phyloP scores from a whole-genome alignment of 2,888 invertebrate genomes.

The Erpobdella octoculata region DNA sequence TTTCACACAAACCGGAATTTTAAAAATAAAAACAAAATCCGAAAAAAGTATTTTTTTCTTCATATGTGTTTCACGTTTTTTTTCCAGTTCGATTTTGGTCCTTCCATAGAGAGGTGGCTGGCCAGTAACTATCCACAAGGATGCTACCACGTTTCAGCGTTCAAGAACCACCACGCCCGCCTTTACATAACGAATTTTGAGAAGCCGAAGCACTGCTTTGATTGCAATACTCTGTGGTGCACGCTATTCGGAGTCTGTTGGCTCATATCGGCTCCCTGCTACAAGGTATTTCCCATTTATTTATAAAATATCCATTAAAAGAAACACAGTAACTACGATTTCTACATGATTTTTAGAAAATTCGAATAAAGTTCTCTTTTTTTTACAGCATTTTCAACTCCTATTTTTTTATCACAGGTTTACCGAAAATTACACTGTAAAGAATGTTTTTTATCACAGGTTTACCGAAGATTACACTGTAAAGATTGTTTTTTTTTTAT shows the following conservation, averaged over 20 bases:
- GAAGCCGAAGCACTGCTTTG: slow-evolving; percentile 39
- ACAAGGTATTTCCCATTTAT: slow-evolving; percentile 34
- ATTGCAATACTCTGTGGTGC: slow-evolving; percentile 39
- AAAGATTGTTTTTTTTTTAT: background rate
- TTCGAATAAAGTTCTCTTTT: too few relatives aligned
- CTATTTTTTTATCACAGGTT: slow-evolving; percentile 16
- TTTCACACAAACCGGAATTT: too few relatives aligned
- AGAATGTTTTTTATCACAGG: background rate
- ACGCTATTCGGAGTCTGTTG: slow-evolving; percentile 38
- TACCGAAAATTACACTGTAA: too few relatives aligned
- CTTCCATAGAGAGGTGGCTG: slow-evolving; percentile 38
- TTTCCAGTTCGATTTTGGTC: slow-evolving; percentile 39
- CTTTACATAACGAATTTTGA: slow-evolving; percentile 39
- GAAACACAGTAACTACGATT: too few relatives aligned
- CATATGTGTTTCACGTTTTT: too few relatives aligned
- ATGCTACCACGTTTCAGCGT: slow-evolving; percentile 35
- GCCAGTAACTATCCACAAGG: slow-evolving; percentile 35
- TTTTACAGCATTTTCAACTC: too few relatives aligned
- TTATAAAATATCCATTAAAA: too few relatives aligned
- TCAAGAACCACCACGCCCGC: slow-evolving; percentile 36
- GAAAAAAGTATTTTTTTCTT: too few relatives aligned
- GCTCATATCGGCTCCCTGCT: slow-evolving; percentile 38
- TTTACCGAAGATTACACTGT: too few relatives aligned
- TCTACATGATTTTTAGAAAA: too few relatives aligned
- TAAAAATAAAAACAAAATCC: too few relatives aligned